Conservation (phyloP, 1,140 invertebrate species). For the Bombus balteatus region DNA sequence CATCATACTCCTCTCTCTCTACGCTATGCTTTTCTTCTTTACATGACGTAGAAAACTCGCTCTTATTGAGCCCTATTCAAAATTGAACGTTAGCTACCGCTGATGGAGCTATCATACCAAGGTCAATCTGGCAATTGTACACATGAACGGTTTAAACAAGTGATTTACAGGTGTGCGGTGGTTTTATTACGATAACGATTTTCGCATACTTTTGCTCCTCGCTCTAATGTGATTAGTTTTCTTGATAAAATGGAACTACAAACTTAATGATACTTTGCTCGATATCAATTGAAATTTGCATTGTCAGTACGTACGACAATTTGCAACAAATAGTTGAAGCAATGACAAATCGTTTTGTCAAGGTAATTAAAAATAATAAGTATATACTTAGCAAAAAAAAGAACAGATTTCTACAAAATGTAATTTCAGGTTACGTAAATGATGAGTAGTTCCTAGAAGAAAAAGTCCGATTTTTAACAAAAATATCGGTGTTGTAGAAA, state of each 20-base stretch:
- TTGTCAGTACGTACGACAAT: no score
- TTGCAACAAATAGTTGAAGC: neutral
- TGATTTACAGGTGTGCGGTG: neutral
- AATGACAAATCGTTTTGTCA: neutral
- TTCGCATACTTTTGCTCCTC: neutral
- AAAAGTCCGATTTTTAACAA: neutral
- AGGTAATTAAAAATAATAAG: neutral
- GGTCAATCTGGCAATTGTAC: slow-evolving; percentile 1
- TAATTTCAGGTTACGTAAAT: no score
- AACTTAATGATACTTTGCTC: neutral
- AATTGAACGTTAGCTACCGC: slow-evolving; percentile 20
- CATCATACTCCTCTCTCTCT: neutral
- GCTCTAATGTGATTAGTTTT: neutral
- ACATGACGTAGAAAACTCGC: slow-evolving; percentile 12
- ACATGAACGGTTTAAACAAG: slow-evolving; percentile 23
- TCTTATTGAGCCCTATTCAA: slow-evolving; percentile 26
- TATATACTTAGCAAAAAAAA: neutral
- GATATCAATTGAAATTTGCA: no score
- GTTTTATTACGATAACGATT: slow-evolving; percentile 13
- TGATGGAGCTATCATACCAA: slow-evolving; percentile 19
- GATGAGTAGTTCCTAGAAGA: neutral
- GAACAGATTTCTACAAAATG: neutral
- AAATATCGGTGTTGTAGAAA: neutral
- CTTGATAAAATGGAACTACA: neutral
- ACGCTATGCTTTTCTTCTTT: neutral